Conservation (phyloP, 2,113 vertebrate genomes). For the Oreamnos americanus region DNA sequence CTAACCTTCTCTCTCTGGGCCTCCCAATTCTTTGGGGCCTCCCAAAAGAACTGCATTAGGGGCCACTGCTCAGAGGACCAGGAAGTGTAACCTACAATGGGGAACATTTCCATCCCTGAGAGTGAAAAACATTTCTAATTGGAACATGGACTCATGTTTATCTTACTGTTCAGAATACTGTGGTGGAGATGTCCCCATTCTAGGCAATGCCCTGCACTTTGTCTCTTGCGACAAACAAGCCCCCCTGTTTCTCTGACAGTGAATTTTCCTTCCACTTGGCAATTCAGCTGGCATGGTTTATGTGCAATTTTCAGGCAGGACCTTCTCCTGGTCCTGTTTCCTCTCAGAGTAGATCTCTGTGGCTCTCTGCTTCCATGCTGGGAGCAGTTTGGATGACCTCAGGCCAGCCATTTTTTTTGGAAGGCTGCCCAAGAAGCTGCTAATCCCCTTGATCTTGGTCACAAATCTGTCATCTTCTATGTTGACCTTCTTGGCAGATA, state of each 20-base stretch:
- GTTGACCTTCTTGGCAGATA: neutral
- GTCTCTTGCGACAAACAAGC: neutral
- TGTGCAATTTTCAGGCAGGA: fast-evolving
- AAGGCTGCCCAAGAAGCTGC: neutral
- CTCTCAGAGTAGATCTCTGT: fast-evolving
- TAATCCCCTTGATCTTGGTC: constrained; percentile 33
- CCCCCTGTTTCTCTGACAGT: fast-evolving
- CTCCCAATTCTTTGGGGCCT: neutral
- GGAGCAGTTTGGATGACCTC: neutral
- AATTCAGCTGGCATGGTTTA: fast-evolving
- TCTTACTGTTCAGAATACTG: fast-evolving
- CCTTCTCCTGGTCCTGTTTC: fast-evolving
- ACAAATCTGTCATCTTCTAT: neutral
- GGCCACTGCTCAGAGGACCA: neutral
- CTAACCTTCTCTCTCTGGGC: neutral
- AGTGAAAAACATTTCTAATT: fast-evolving
- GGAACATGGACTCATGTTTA: fast-evolving
- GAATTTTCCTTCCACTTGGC: fast-evolving
- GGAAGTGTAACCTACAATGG: fast-evolving
- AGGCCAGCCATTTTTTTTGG: neutral
- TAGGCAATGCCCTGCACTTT: fast-evolving
- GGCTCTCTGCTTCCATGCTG: fast-evolving
- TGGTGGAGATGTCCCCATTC: neutral
- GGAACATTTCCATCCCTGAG: neutral
- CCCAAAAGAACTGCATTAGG: neutral